Evolutionary conservation across 2,888 invertebrate species (phyloP).

Genomic region (Trichacis sp.): DNA sequence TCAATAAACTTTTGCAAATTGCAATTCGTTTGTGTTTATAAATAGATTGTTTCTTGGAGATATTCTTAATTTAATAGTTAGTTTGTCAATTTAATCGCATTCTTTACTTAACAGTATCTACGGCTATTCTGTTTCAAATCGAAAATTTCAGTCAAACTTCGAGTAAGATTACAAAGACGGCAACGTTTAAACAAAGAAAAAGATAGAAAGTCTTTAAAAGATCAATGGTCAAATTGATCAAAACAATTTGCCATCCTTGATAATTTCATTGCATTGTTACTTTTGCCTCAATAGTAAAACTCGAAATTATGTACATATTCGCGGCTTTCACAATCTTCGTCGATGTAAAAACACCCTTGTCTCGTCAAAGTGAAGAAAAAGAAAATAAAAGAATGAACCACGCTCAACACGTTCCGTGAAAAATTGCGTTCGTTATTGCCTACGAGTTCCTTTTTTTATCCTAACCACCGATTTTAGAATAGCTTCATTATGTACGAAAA

Average conservation of each 20-base stretch:
- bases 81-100: constrained; percentile 15
- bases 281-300: neutral
- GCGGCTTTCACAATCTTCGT: neutral
- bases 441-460: neutral
- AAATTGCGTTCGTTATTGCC: neutral
- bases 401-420: constrained; percentile 3
- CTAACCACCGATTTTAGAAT: constrained; percentile 1
- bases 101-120: constrained; percentile 55
- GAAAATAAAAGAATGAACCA: neutral
- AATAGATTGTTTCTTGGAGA: constrained; percentile 10
- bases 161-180: neutral
- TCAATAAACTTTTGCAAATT: neutral
- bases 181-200: neutral
- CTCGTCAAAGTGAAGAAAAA: no score
- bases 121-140: constrained; percentile 32
- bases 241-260: neutral
- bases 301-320: neutral
- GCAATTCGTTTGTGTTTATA: constrained; percentile 14
- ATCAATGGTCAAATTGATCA: neutral
- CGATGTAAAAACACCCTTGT: neutral
- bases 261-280: neutral
- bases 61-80: neutral
- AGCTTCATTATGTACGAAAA: no score
- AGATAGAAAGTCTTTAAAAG: neutral
- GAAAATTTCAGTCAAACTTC: neutral